Conservation (phyloP, 2,113 vertebrate genomes). For the Lophura nycthemera region DNA sequence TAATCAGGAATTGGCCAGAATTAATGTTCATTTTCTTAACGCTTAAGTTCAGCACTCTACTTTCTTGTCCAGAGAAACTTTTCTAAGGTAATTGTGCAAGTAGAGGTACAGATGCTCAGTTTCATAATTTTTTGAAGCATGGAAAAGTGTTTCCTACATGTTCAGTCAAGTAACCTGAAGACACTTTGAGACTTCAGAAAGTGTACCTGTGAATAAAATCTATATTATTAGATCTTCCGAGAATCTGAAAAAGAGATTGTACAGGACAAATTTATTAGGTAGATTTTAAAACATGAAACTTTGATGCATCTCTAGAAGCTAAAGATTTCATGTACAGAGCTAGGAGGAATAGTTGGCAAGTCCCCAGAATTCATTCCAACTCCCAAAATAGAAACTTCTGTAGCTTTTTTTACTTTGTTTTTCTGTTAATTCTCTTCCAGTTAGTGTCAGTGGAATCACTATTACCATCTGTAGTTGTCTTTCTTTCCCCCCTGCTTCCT, state of each 20-base stretch:
- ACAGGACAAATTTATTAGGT: background rate
- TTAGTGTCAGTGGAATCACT: background rate
- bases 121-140: background rate
- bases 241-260: too few relatives aligned
- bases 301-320: background rate
- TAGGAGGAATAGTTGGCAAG: background rate
- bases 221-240: background rate
- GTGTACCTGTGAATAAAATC: background rate
- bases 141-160: background rate
- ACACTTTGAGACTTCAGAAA: background rate
- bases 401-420: background rate
- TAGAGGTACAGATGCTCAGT: background rate
- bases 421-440: background rate
- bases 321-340: background rate
- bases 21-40: background rate
- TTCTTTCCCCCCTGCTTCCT: background rate
- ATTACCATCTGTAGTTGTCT: background rate
- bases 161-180: background rate
- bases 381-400: background rate
- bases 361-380: background rate
- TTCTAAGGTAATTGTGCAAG: background rate
- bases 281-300: background rate
- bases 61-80: background rate
- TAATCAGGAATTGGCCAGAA: background rate
- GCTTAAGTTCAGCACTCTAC: background rate